A percentile compares a stretch with the other conserved stretches of the same genome.
phyloP scores from a whole-genome alignment of 2,113 vertebrate species.

The Nanger granti region DNA sequence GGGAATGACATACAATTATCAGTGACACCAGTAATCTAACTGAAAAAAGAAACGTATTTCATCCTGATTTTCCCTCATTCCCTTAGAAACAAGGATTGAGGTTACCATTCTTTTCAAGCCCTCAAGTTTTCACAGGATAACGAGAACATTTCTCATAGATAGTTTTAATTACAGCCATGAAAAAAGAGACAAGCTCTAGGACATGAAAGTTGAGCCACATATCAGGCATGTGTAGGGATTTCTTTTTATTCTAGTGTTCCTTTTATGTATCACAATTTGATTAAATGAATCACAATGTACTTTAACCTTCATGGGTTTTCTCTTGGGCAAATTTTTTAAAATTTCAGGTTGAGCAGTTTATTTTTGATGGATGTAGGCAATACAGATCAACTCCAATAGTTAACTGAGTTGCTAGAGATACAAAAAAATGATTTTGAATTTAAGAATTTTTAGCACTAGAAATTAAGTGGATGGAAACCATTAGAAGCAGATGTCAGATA shows the following conservation, averaged over 20 bases:
- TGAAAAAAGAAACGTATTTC: neutral
- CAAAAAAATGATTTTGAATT: neutral
- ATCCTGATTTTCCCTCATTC: neutral
- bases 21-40: neutral
- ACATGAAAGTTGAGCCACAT: neutral
- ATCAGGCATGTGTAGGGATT: neutral
- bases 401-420: neutral
- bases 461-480: neutral
- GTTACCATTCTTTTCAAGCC: neutral
- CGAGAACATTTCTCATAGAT: neutral
- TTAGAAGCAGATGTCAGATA: neutral
- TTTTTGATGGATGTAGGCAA: neutral
- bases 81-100: neutral
- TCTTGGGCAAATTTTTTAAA: neutral
- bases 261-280: neutral
- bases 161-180: neutral
- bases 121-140: neutral
- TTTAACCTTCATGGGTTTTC: neutral
- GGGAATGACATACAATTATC: neutral
- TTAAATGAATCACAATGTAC: neutral
- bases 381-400: neutral
- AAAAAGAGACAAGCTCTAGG: neutral
- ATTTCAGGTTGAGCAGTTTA: neutral
- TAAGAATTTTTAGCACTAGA: neutral
- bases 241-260: neutral